Percentiles rank a stretch among this genome's conserved stretches.
phyloP scores from a whole-genome alignment of 2,888 invertebrate species.

The Cyrtodaria siliqua region DNA sequence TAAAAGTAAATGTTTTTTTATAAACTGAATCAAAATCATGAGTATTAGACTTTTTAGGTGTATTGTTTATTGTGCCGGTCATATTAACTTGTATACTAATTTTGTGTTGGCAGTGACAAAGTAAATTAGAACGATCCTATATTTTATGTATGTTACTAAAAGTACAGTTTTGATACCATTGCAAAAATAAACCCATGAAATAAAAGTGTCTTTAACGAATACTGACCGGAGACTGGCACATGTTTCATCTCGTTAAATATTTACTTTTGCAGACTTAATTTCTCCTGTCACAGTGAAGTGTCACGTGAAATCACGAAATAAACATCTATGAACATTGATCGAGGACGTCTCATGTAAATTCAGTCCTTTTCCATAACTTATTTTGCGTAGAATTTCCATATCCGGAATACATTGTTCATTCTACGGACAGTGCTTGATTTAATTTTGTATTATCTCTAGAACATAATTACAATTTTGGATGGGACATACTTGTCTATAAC shows the following conservation, averaged over 20 bases:
- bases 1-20: too few species aligned
- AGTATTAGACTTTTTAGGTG: too few species aligned
- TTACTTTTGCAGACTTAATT: conserved; percentile 31
- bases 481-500: conserved; percentile 44
- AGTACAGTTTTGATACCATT: too few species aligned
- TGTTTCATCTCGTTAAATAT: conserved; percentile 23
- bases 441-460: conserved; percentile 55
- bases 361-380: conserved; percentile 52
- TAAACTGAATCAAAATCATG: too few species aligned
- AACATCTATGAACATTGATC: conserved; percentile 32
- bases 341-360: conserved; percentile 36
- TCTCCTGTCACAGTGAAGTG: conserved; percentile 19
- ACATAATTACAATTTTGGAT: conserved; percentile 46
- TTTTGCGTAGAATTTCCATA: conserved; percentile 46
- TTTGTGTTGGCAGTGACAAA: too few species aligned
- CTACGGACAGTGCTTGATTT: conserved; percentile 32
- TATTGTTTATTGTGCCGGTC: too few species aligned
- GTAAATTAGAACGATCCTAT: too few species aligned
- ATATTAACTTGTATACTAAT: too few species aligned
- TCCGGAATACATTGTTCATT: conserved; percentile 46
- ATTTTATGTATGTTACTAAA: too few species aligned
- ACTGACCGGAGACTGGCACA: conserved; percentile 19
- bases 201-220: conserved; percentile 14
- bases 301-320: conserved; percentile 18
- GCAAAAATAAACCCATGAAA: too few species aligned